Percentiles rank a stretch among this genome's conserved stretches.
Evolutionary conservation across 2,113 vertebrate species (phyloP).

Genomic region (Thinocorus orbignyianus): DNA sequence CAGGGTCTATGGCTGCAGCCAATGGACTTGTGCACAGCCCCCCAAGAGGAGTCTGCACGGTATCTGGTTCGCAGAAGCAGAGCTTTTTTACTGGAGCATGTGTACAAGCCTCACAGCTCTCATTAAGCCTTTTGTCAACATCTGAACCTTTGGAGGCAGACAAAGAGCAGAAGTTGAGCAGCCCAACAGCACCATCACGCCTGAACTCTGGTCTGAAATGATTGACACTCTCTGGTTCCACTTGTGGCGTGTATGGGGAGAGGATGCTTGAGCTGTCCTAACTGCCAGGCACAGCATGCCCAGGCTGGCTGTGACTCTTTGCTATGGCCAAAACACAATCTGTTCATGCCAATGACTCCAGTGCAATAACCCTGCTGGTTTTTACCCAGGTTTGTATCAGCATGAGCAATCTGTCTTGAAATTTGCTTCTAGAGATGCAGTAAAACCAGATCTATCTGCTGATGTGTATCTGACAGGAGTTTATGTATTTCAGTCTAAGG

Average conservation of each 20-base stretch:
- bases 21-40: not conserved
- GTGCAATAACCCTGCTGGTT: not conserved
- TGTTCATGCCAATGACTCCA: not conserved
- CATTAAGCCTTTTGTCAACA: not conserved
- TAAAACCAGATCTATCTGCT: not conserved
- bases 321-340: not conserved
- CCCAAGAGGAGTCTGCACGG: rapidly evolving
- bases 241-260: not conserved
- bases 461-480: not conserved
- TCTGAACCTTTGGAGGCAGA: not conserved
- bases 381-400: not conserved
- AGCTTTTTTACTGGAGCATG: not conserved
- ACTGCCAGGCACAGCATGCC: not conserved
- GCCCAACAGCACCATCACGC: not conserved
- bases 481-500: not conserved
- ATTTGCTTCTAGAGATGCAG: not conserved
- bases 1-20: not conserved
- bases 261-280: not conserved
- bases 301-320: rapidly evolving
- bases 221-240: not conserved
- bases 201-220: not conserved
- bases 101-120: not conserved
- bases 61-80: not conserved
- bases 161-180: not conserved
- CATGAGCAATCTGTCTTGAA: not conserved